Conservation (phyloP, 2,888 invertebrate genomes). For the Yponomeuta plumbellus region DNA sequence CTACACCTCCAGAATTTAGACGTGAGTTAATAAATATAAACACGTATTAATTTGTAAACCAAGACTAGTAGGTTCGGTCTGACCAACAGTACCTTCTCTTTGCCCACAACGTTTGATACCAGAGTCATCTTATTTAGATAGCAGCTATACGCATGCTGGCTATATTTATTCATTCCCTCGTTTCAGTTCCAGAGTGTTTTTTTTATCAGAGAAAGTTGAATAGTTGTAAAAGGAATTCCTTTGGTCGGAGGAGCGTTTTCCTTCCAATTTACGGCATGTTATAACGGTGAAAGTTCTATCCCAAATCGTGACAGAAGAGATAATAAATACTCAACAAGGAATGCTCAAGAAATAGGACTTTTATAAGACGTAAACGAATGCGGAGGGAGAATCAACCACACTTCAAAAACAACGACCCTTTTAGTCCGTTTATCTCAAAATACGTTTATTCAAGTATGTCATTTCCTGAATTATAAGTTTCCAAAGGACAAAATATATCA, state of each 20-base stretch:
- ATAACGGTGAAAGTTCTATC: conserved; percentile 8
- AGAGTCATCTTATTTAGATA: conserved; percentile 42
- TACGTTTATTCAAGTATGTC: no score
- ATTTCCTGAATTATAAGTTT: no score
- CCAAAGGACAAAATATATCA: no score
- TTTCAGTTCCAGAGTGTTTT: conserved; percentile 23
- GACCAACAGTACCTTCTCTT: background rate
- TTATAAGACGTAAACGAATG: background rate
- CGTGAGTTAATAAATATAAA: no score
- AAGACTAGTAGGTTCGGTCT: background rate
- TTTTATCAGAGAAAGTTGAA: conserved; percentile 68
- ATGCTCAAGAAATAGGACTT: background rate
- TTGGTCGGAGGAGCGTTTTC: conserved; percentile 30
- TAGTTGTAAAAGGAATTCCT: conserved; percentile 37
- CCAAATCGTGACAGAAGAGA: conserved; percentile 6
- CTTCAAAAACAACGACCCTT: background rate
- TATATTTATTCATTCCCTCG: conserved; percentile 30
- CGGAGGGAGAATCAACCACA: background rate
- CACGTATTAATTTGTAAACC: no score
- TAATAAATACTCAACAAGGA: conserved; percentile 3
- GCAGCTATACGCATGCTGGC: conserved; percentile 27
- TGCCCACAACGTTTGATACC: conserved; percentile 28
- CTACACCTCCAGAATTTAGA: no score
- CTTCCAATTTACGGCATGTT: background rate
- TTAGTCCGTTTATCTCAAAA: background rate